phyloP scores from a whole-genome alignment of 2,797 vertebrate genomes.

The Myotis myotis region DNA sequence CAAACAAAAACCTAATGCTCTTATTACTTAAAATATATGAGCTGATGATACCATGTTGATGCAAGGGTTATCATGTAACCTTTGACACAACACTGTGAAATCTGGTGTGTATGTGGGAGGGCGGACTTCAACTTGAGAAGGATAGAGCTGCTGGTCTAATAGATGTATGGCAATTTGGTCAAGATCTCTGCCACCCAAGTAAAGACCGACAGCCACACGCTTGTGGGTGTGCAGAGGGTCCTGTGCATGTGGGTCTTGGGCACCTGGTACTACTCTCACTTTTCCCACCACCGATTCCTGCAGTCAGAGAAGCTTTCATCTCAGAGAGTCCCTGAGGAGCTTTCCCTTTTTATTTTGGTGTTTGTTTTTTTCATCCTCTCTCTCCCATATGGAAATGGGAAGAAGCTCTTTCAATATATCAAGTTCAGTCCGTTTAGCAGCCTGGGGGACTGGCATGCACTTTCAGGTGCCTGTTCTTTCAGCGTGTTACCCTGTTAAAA shows the following conservation, averaged over 20 bases:
- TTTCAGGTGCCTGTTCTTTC: constrained; percentile 23
- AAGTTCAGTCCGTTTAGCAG: not conserved
- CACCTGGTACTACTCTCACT: not conserved
- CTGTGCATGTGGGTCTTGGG: not conserved
- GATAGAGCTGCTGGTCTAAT: not conserved
- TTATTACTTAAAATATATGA: constrained; percentile 1
- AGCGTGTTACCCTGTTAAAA: not conserved
- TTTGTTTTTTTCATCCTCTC: not conserved
- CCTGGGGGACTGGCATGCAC: not conserved
- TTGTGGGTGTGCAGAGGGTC: not conserved
- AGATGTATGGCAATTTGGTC: not conserved
- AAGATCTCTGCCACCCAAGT: not conserved
- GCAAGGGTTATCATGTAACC: not conserved
- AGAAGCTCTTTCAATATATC: not conserved
- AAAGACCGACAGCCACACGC: accelerated
- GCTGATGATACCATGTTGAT: not conserved
- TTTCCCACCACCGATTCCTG: not conserved
- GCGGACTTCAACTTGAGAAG: not conserved
- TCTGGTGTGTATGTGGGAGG: not conserved
- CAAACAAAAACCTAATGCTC: not conserved
- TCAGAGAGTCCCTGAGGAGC: not conserved
- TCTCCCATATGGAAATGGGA: not conserved
- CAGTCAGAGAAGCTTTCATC: not conserved
- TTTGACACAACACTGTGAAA: not conserved
- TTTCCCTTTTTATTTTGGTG: not conserved